phyloP scores from a whole-genome alignment of 1,140 invertebrate species.

The Elysia chlorotica region DNA sequence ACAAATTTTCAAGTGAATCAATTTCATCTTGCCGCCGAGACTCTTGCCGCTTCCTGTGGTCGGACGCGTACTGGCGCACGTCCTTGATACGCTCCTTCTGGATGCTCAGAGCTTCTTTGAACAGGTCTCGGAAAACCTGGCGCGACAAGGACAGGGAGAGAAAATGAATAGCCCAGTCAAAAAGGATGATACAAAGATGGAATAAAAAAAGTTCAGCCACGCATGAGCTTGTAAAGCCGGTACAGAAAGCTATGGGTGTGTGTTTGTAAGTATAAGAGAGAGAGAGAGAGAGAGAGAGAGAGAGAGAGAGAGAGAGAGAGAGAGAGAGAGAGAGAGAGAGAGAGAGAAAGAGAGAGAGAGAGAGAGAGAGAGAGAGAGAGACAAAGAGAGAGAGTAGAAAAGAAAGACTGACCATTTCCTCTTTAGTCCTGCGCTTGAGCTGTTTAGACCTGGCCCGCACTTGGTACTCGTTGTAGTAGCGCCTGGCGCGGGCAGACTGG shows the following conservation, averaged over 20 bases:
- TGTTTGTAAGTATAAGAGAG: too few relatives aligned
- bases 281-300: neutral
- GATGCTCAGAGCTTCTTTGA: conserved; percentile 58
- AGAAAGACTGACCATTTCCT: conserved; percentile 62
- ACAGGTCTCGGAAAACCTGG: conserved; percentile 60
- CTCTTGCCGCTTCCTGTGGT: conserved; percentile 49
- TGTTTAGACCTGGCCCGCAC: conserved; percentile 55
- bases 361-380: too few relatives aligned
- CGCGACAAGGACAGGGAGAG: conserved; percentile 3
- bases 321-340: too few relatives aligned
- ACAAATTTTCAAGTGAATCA: conserved; percentile 61
- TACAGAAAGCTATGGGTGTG: neutral
- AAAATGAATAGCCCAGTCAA: neutral
- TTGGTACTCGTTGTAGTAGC: conserved; percentile 61
- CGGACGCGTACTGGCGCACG: conserved; percentile 57
- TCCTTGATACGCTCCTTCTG: conserved; percentile 60
- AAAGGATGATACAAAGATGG: neutral
- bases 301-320: too few relatives aligned
- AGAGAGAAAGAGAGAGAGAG: too few relatives aligned
- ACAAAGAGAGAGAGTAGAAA: too few relatives aligned
- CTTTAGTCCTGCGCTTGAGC: conserved; percentile 56
- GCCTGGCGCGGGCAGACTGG: conserved; percentile 52
- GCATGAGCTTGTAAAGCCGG: neutral
- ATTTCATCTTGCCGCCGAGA: conserved; percentile 52
- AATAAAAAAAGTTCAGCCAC: neutral